Conservation (phyloP, 2,113 vertebrate species). For the Bungarus multicinctus region DNA sequence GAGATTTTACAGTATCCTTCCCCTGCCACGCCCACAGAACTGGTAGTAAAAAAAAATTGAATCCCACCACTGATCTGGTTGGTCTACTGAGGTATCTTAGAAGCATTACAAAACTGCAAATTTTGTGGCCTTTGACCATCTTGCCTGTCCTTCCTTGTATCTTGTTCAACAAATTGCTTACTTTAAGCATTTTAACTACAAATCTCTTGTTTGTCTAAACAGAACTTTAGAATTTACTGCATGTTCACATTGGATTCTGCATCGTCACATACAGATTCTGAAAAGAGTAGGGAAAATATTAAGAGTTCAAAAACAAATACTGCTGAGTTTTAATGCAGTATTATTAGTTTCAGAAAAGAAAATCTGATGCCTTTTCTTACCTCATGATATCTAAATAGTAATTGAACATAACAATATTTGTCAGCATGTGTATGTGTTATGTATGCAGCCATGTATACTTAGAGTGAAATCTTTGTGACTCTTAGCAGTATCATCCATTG, state of each 20-base stretch:
- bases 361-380: background rate
- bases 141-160: background rate
- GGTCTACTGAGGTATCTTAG: background rate
- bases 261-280: background rate
- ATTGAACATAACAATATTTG: background rate
- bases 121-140: background rate
- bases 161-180: background rate
- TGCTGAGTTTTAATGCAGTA: background rate
- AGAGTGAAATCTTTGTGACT: background rate
- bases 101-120: background rate
- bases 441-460: background rate
- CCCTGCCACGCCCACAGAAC: no score
- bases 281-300: background rate
- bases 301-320: background rate
- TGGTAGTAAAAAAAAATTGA: no score
- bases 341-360: background rate
- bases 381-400: background rate
- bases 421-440: background rate
- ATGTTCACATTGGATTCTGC: background rate
- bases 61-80: background rate
- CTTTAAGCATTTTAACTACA: background rate
- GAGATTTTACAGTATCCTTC: no score
- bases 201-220: background rate
- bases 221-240: background rate
- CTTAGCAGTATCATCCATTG: background rate